Evolutionary conservation across 2,888 invertebrate genomes (phyloP).

Genomic region (Colostygia pectinataria): DNA sequence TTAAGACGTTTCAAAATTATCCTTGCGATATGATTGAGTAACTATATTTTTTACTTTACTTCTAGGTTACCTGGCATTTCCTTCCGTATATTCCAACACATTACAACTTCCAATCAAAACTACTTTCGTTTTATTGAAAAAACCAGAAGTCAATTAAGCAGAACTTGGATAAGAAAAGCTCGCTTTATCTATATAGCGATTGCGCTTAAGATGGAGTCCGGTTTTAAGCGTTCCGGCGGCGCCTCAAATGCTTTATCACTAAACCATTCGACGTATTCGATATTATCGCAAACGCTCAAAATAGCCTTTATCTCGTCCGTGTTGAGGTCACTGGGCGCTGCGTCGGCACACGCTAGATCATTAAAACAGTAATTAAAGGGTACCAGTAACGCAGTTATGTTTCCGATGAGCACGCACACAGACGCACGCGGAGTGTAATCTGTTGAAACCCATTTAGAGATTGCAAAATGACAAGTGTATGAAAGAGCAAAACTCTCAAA

Average conservation of each 20-base stretch:
- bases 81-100: too few species aligned
- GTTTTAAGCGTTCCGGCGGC: slow-evolving; percentile 64
- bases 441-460: not conserved
- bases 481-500: not conserved
- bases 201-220: slow-evolving; percentile 44
- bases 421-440: not conserved
- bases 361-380: slow-evolving; percentile 46
- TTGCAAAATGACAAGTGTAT: not conserved
- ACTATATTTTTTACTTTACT: too few species aligned
- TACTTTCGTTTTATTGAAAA: not conserved
- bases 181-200: slow-evolving; percentile 28
- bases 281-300: slow-evolving; percentile 74
- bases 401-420: slow-evolving; percentile 3
- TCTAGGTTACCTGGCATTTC: too few species aligned
- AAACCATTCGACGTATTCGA: slow-evolving; percentile 70
- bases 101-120: not conserved
- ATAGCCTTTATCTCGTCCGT: slow-evolving; percentile 78
- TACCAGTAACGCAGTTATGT: slow-evolving; percentile 19
- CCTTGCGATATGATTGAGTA: too few species aligned
- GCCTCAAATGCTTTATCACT: slow-evolving; percentile 69
- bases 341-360: slow-evolving; percentile 63
- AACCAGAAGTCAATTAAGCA: slow-evolving; percentile 2
- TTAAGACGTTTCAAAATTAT: too few species aligned
- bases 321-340: slow-evolving; percentile 79
- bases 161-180: slow-evolving; percentile 31